A percentile compares a stretch with the other conserved stretches of the same genome.
phyloP scores from a whole-genome alignment of 2,888 invertebrate species.

The Eupelmus urozonus region DNA sequence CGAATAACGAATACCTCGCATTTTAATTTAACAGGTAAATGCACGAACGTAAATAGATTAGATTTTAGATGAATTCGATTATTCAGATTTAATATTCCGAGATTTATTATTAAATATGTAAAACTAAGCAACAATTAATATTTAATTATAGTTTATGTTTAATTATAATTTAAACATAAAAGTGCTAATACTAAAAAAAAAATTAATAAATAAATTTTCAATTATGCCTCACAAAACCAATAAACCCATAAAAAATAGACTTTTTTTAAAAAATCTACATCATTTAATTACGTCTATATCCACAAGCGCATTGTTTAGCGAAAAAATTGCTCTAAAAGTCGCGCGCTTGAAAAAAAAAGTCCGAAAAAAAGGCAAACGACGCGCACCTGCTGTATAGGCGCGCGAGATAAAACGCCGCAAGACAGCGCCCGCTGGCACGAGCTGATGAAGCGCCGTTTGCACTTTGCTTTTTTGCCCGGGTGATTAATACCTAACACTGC shows the following conservation, averaged over 20 bases:
- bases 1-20: too few relatives aligned
- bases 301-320: conserved; percentile 17
- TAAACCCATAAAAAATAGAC: background rate
- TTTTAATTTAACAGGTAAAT: too few relatives aligned
- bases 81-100: too few relatives aligned
- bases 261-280: background rate
- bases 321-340: conserved; percentile 2
- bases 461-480: conserved; percentile 59
- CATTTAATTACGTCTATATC: background rate
- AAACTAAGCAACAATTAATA: too few relatives aligned
- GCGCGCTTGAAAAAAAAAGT: too few relatives aligned
- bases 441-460: conserved; percentile 65
- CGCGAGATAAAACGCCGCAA: conserved; percentile 50
- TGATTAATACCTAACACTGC: conserved; percentile 59
- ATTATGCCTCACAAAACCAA: too few relatives aligned
- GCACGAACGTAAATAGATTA: too few relatives aligned
- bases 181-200: background rate
- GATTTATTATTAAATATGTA: too few relatives aligned
- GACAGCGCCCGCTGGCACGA: conserved; percentile 45
- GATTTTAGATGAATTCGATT: too few relatives aligned
- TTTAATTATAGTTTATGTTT: background rate
- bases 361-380: conserved; percentile 31
- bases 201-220: background rate
- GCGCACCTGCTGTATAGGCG: conserved; percentile 37
- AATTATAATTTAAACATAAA: background rate